Evolutionary conservation across 2,113 vertebrate species (phyloP).

Genomic region (Abramis brama): DNA sequence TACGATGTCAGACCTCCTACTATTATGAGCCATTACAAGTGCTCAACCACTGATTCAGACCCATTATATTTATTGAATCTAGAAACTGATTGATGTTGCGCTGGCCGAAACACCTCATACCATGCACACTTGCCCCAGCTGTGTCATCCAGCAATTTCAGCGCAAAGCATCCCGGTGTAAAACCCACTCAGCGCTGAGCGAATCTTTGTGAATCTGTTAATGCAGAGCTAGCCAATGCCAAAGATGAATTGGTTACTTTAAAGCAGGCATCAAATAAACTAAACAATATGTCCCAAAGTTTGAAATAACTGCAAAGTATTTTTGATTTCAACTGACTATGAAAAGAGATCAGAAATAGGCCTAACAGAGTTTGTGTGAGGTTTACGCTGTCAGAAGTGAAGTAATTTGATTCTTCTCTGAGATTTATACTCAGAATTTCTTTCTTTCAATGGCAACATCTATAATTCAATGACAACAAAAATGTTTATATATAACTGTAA

Average conservation of each 20-base stretch:
- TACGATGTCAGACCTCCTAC: slow-evolving; percentile 78
- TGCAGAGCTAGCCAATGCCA: neutral
- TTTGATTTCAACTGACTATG: neutral
- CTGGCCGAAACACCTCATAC: slow-evolving; percentile 45
- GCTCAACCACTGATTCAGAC: slow-evolving; percentile 70
- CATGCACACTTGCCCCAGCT: slow-evolving; percentile 59
- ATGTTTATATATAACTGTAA: too few species aligned
- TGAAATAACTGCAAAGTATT: neutral
- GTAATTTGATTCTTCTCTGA: neutral
- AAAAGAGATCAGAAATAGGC: too few species aligned
- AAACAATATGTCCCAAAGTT: neutral
- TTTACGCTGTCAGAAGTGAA: neutral
- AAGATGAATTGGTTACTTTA: neutral
- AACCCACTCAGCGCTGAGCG: neutral
- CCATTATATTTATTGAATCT: slow-evolving; percentile 81
- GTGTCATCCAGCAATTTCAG: slow-evolving; percentile 1
- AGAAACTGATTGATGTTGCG: slow-evolving; percentile 68
- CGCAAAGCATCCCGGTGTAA: neutral
- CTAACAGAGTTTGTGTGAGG: too few species aligned
- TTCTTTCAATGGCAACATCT: too few species aligned
- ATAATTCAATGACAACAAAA: too few species aligned
- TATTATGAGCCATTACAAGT: slow-evolving; percentile 75
- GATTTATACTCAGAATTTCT: neutral
- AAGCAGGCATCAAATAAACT: neutral
- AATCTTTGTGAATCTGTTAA: neutral